phyloP scores from a whole-genome alignment of 2,888 invertebrate species.

The Coremacera marginata region DNA sequence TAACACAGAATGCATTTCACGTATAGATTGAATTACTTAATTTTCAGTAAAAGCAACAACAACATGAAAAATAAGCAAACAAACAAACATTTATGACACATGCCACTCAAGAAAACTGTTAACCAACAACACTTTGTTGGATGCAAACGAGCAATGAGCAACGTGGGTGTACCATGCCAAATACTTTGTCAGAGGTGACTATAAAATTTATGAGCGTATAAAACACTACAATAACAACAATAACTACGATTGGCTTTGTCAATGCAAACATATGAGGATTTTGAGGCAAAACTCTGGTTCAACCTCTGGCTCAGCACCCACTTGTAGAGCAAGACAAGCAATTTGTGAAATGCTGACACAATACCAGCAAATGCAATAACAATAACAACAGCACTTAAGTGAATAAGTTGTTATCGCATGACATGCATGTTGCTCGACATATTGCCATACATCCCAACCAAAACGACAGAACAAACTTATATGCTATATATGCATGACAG shows the following conservation, averaged over 20 bases:
- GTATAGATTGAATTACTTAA: no score
- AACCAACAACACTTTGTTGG: neutral
- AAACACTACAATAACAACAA: neutral
- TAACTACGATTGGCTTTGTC: neutral
- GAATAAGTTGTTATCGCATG: neutral
- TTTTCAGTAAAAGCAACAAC: no score
- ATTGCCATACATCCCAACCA: neutral
- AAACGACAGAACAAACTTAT: neutral
- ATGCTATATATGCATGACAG: no score
- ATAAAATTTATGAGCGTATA: constrained; percentile 23
- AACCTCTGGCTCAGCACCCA: neutral
- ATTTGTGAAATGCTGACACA: neutral
- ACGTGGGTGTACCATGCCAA: neutral
- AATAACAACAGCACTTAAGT: neutral
- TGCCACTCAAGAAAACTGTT: neutral
- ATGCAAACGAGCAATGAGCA: neutral
- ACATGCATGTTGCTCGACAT: neutral
- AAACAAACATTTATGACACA: neutral
- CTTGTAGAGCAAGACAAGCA: neutral
- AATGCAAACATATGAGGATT: neutral
- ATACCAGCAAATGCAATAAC: neutral
- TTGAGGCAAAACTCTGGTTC: neutral
- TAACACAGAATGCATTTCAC: no score
- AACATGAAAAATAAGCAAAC: neutral
- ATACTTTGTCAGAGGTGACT: constrained; percentile 16